Base-by-base conservation (phyloP, 2,888 invertebrate species). In the Tiphia femorata region DNA sequence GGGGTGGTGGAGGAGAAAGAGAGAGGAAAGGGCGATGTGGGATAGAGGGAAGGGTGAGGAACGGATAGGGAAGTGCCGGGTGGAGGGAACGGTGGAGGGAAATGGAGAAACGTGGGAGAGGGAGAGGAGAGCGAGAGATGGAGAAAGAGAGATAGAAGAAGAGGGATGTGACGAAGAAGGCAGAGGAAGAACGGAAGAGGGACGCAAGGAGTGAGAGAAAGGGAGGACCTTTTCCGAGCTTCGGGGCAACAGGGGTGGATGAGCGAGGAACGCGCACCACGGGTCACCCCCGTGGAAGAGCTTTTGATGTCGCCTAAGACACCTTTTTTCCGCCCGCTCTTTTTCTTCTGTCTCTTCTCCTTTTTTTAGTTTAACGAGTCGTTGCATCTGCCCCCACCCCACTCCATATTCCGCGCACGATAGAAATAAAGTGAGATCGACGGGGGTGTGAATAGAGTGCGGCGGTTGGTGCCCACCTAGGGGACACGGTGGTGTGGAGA, bases 261-360 rank as follows among this genome's bases (percentile, higher is more conserved):
- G 59, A 53, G 64, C 52, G 58, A 58, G 63, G 42, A 53, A 42
- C 61, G 55, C 54, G 56, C 55, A 65, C 65, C 64, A 65, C 57
- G 59, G 56, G 54, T 71, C 71, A 70, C 60, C 68, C 64, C 66
- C 66, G 59, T 70, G 71, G 70, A 70, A 70, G 70, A 65, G 71
- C 70, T 67, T 70, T 70, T 70, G 70, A 70, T 70, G 63, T 67
- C 49, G 65, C 61, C 63, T 70, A 67, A 70, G 70, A 70, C 70
- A 63, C 64, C 64, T 67, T 67, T 63, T 53, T 70, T 64, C 56
- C 50, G 29, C 49, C 17, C 41, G 51, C 59, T 62, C 52, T 67
- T 67, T 65, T 70, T 56, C 64, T 64, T 58, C 57, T 49, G 6
- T 46, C 54, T 37, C 19, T 3, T n/a, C 1, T 29, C 8, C 20